A percentile compares a stretch with the other conserved stretches of the same genome.
These are phyloP conservation scores for Smittia aterrima DNA, from an alignment of 2,888 invertebrate species.

Conservation along the genomic window DNA sequence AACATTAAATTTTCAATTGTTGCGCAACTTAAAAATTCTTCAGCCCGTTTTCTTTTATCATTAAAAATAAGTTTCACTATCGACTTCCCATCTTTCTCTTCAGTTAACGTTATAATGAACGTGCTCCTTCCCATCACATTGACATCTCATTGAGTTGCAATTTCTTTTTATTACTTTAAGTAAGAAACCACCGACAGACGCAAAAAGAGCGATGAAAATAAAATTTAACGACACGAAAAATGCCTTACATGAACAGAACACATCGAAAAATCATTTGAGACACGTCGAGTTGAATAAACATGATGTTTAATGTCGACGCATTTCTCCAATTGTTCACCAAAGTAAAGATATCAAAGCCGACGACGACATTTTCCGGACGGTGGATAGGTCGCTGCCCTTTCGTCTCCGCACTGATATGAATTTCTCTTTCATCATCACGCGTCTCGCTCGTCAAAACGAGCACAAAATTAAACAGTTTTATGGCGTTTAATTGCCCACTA, in stretches of 20 bases:
- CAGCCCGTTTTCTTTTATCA: not conserved
- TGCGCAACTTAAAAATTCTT: not conserved
- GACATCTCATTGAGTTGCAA: conserved; percentile 23
- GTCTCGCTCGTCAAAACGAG: conserved; percentile 11
- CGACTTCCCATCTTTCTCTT: not conserved
- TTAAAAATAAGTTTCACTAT: not conserved
- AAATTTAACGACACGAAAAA: not conserved
- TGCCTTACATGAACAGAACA: not conserved
- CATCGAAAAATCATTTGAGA: not conserved
- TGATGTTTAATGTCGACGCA: conserved; percentile 14
- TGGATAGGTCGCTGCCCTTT: conserved; percentile 4
- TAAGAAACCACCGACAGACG: not conserved
- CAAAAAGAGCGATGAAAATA: not conserved
- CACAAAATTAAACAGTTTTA: conserved; percentile 6
- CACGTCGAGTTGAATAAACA: not conserved
- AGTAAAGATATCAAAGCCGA: not conserved
- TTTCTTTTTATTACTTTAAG: not conserved
- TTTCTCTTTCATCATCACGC: conserved; percentile 17
- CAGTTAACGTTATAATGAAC: conserved; percentile 1
- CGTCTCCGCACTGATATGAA: not conserved
- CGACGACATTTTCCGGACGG: not conserved
- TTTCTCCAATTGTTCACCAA: not conserved
- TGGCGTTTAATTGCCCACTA: conserved; percentile 17
- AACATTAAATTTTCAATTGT: too few relatives aligned
- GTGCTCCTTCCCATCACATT: not conserved